Evolutionary conservation across 2,888 invertebrate species (phyloP), one percentile per base, ranked within the genome.

Genomic region (Tipula lateralis): DNA sequence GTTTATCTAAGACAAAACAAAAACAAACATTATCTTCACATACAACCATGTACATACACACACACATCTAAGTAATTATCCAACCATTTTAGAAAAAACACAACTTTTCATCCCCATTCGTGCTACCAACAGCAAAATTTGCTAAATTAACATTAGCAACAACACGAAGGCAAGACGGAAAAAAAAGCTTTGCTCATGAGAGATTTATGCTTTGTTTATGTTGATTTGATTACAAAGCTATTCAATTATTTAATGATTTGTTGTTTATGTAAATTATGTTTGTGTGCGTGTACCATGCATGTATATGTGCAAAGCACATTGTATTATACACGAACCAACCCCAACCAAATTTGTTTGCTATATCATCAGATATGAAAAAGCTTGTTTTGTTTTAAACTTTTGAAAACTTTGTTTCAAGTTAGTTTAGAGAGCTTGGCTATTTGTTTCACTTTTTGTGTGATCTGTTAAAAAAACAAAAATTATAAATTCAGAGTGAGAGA

Each of bases 201-300:
- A n/a, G 24, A 66, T 66, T 66, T 66, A 66, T 66, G 66, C 24
- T 66, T 66, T 66, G 66, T 66, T 66, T 66, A 66, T 66, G 66
- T 66, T 66, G 66, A 66, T 66, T 66, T 66, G 66, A 66, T 66
- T 66, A 66, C 24, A 66, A 66, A 24, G 66, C 66, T 66, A 66
- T 66, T 66, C 66, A 66, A 66, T 66, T 66, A 66, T 66, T 66
- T 66, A 66, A 66, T 66, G 24, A 66, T 66, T 66, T 66, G 66
- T 66, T 66, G 66, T 66, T 66, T 66, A 66, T 66, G 66, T 24
- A 66, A 66, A 66, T 66, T 66, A 66, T 24, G 66, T 19, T 12
- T 24, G 66, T 24, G 19, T 66, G 19, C 9, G 66, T 66, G 66
- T 24, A 4, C 0, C 24, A 3, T 66, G 66, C 24, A 66, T 1